phyloP scores from a whole-genome alignment of 2,113 vertebrate species.

The Nesoenas mayeri region DNA sequence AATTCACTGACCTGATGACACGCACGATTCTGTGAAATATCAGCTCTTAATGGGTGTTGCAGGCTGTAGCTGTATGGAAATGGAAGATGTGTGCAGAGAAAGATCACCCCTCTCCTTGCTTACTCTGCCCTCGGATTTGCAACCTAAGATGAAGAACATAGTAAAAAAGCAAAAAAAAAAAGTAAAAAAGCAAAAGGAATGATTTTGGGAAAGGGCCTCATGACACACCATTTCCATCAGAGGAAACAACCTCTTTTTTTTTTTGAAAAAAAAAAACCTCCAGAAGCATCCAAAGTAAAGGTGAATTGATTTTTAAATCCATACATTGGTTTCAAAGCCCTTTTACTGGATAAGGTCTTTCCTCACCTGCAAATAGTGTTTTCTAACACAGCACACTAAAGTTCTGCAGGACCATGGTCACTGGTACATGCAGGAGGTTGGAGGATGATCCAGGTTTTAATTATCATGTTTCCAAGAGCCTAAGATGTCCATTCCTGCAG shows the following conservation, averaged over 20 bases:
- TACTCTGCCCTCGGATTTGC: background rate
- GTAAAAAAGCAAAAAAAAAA: background rate
- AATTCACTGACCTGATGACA: background rate
- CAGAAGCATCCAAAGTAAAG: background rate
- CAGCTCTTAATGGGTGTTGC: background rate
- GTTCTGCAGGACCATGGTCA: background rate
- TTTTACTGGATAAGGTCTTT: background rate
- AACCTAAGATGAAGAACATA: rapidly evolving
- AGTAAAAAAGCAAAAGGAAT: background rate
- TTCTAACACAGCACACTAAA: background rate
- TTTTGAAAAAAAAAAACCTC: background rate
- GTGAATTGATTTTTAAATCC: background rate
- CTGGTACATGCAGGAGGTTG: background rate
- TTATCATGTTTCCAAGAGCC: background rate
- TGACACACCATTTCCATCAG: background rate
- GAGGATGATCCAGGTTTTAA: background rate
- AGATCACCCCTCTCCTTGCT: background rate
- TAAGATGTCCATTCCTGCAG: background rate
- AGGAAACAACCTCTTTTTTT: background rate
- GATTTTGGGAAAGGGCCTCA: background rate
- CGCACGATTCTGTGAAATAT: rapidly evolving
- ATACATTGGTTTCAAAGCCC: background rate
- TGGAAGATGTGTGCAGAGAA: background rate
- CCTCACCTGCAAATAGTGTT: background rate
- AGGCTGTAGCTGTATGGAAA: background rate